Base-by-base conservation (phyloP, 2,888 invertebrate species). In the Tipula confusa region DNA sequence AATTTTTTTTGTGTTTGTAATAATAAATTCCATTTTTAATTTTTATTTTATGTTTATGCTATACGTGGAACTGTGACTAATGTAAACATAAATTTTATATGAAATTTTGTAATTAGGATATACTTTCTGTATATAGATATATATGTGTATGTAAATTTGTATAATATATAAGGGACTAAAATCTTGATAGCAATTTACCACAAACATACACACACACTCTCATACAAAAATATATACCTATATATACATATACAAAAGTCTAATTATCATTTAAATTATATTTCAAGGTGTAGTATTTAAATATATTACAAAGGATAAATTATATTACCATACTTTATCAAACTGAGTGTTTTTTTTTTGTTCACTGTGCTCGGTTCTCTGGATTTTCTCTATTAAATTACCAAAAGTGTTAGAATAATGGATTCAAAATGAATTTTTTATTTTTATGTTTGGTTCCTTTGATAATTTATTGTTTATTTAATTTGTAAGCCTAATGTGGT, bases 261-360 rank as follows among this genome's bases (percentile, higher is more conserved):
- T 64, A 64, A 64, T 64, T 64, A 64, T 64, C 64, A 64, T 64
- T 64, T 64, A 64, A 64, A 64, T 64, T 64, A 64, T 64, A 64
- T 64, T 64, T 9, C 18, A 64, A 64, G 64, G 64, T 64, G 64
- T 24, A 43, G 5, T 15, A 15, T 11, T 0, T 15, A 43, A 6
- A 43, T 43, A 43, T 4, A 15, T 43, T 43, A 15, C 24, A 64
- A 64, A 24, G 64, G 64, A 18, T 64, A 18, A 18, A 24, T 64
- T 43, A 15, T 18, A 43, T 43, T 64, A 64, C 18, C 24, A 64
- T 64, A 24, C 7, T 64, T 64, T 64, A 64, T 64, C 64, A 64
- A 64, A 64, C 9, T 64, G 64, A 64, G 64, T 64, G 18, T 24
- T 64, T 64, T 64, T n/a, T n/a, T n/a, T n/a, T n/a, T n/a, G n/a